These are phyloP conservation scores for Drosophila buzzatii DNA, from an alignment of 2,888 invertebrate genomes.

Conservation along the genomic window DNA sequence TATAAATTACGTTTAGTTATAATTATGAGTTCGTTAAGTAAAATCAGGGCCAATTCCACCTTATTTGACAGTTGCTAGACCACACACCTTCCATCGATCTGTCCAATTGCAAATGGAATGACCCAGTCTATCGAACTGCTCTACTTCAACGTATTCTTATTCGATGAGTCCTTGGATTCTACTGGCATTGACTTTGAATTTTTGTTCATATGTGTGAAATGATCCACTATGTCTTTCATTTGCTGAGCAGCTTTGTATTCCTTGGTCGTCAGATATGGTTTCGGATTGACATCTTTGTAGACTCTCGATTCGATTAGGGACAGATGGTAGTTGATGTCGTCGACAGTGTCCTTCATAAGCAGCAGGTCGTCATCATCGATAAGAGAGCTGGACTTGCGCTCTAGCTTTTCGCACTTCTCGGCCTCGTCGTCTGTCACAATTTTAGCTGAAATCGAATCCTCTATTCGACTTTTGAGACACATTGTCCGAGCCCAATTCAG, in stretches of 20 bases:
- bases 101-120: background rate
- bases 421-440: too few relatives aligned
- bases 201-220: background rate
- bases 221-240: background rate
- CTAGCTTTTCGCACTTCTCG: background rate
- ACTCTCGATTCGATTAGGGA: conserved; percentile 14
- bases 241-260: background rate
- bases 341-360: background rate
- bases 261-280: background rate
- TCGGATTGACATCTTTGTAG: conserved; percentile 6
- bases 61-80: background rate
- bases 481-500: background rate
- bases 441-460: background rate
- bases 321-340: background rate
- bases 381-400: background rate
- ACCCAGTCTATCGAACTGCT: background rate
- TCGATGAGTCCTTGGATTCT: background rate
- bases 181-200: background rate
- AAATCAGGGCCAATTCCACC: background rate
- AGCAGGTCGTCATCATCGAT: background rate
- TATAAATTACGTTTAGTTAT: background rate
- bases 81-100: background rate
- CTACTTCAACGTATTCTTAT: background rate
- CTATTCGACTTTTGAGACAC: background rate
- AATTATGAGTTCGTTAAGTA: background rate